Evolutionary conservation across 2,113 vertebrate species (phyloP), one percentile per base, ranked within the genome.

Genomic region (Grus americana): DNA sequence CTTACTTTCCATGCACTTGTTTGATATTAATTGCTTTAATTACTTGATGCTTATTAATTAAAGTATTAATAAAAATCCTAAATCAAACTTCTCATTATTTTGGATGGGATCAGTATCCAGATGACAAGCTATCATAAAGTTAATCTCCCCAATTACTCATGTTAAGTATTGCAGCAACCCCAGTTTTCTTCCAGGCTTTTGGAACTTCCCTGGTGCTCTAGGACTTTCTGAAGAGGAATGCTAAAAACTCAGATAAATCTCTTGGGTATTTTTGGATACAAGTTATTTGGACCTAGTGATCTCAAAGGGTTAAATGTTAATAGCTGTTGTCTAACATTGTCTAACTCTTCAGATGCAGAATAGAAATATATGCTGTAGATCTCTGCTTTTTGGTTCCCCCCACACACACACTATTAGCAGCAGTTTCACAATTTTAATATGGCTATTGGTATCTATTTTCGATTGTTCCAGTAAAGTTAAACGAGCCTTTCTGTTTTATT

Each of bases 1-100:
- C 92, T 91, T 96, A 59, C 84, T 97, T 97, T 95, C 86, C 50
- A 63, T 91, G 81, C 92, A 61, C 86, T 89, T 92, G 50, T 94
- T 95, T 95, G 96, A 95, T 97, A 91, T 94, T 97, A 94, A 95
- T 93, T 97, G 59, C 81, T 95, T 95, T 96, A 96, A 97, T 97
- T 97, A 96, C 91, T 86, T 24, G 15, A 90, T 95, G 70, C 93
- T 91, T 95, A 95, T 93, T 96, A 96, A 95, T 97, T 96, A 93
- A 94, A 91, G 62, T 93, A 91, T 82, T 95, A 92, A 95, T 87
- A 93, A 93, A 42, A 96, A 93, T 92, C 82, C 70, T 82, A 58
- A 78, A 52, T 93, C 73, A 82, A 76, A 89, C 71, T 93, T 95
- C 74, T 95, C 46, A 55, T 86, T 96, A 73, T 85, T 95, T 93